Percentiles rank a stretch among this genome's conserved stretches.
Conservation (phyloP, 2,113 vertebrate genomes). For the Silurus meridionalis region DNA sequence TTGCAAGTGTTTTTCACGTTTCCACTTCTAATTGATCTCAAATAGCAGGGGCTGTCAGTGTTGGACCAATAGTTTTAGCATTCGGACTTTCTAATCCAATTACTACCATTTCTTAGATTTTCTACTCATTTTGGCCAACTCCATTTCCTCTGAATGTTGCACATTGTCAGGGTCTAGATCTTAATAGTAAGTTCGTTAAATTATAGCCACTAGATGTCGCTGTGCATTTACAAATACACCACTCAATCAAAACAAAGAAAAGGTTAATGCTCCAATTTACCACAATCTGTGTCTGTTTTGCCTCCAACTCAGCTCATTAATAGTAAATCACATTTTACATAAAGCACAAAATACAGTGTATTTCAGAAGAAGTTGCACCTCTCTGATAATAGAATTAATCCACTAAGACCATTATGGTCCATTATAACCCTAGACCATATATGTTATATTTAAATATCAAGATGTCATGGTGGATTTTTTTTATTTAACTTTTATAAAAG, state of each 20-base stretch:
- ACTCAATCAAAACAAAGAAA: neutral
- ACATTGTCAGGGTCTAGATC: neutral
- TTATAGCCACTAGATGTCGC: conserved; percentile 56
- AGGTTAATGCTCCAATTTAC: neutral
- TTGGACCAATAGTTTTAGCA: neutral
- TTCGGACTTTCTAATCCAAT: neutral
- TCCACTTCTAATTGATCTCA: neutral
- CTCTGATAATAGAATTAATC: neutral
- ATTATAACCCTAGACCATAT: neutral
- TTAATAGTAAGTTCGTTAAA: neutral
- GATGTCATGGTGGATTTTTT: neutral
- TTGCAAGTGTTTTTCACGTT: neutral
- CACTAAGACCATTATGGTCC: neutral
- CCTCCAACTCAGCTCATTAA: neutral
- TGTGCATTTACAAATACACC: conserved; percentile 16
- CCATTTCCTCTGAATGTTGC: neutral
- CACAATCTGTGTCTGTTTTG: neutral
- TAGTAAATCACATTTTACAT: neutral
- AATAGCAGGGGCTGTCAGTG: neutral
- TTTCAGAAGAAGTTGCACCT: neutral
- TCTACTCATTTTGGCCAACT: neutral
- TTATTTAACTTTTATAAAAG: too few relatives aligned
- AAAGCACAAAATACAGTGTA: neutral
- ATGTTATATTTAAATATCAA: neutral
- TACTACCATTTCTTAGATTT: neutral